Evolutionary conservation across 2,113 vertebrate genomes (phyloP).

Genomic region (Clinocottus analis): DNA sequence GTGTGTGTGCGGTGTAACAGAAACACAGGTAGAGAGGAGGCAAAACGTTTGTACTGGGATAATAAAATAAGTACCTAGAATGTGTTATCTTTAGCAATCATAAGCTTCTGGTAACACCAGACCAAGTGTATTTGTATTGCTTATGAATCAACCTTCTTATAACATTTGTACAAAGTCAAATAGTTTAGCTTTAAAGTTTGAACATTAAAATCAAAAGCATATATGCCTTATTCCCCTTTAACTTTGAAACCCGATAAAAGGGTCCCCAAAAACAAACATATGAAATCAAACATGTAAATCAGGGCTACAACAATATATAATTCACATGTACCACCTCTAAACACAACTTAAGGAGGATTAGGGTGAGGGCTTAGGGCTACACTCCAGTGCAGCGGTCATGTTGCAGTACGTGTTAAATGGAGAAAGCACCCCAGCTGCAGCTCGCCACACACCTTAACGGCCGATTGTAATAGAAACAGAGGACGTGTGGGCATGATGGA

Average conservation of each 20-base stretch:
- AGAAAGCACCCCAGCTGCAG: constrained; percentile 13
- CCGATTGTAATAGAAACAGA: constrained; percentile 48
- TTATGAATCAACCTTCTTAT: neutral
- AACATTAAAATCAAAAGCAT: neutral
- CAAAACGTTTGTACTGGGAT: neutral
- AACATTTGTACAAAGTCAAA: neutral
- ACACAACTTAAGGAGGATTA: no score
- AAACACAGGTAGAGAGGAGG: neutral
- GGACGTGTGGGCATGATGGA: constrained; percentile 42
- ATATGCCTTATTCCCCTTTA: neutral
- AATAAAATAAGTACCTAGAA: neutral
- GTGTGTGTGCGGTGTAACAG: neutral
- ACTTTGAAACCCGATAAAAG: no score
- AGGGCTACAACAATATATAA: no score
- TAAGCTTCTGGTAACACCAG: neutral
- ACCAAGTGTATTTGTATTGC: neutral
- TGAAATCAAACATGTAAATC: no score
- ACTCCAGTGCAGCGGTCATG: neutral
- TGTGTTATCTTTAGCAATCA: neutral
- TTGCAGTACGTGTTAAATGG: constrained; percentile 15
- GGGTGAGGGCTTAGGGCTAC: no score
- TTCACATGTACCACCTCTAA: no score
- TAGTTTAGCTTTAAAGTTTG: neutral
- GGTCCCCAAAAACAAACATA: no score
- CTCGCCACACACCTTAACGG: constrained; percentile 15